Percentiles rank a stretch among this genome's conserved stretches.
phyloP scores from a whole-genome alignment of 2,888 invertebrate genomes.

The Ceratothoa steindachneri region DNA sequence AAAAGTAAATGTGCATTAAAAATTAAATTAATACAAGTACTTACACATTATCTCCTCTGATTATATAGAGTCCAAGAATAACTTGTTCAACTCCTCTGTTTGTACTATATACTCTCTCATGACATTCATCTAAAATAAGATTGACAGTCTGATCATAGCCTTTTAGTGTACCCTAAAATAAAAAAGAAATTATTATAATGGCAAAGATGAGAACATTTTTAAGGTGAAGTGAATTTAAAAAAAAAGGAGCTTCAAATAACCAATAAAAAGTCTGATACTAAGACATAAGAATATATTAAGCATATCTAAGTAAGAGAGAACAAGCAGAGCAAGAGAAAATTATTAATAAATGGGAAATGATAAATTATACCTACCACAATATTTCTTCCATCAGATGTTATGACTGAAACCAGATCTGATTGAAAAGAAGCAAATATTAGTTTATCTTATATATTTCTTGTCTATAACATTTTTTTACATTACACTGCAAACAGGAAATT shows the following conservation, averaged over 20 bases:
- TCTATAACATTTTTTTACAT: too few species aligned
- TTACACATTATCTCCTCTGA: conserved; percentile 90
- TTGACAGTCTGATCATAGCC: conserved; percentile 99
- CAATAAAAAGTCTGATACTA: too few species aligned
- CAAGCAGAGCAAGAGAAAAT: background rate
- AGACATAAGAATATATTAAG: too few species aligned
- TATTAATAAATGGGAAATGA: background rate
- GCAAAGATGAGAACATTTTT: background rate
- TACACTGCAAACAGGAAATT: too few species aligned
- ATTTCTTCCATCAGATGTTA: conserved; percentile 92
- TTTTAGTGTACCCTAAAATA: conserved; percentile 79
- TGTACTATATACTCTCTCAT: conserved; percentile 94
- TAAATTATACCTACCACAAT: conserved; percentile 65
- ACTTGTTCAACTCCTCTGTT: conserved; percentile 86
- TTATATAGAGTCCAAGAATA: conserved; percentile 92
- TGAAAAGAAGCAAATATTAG: too few species aligned
- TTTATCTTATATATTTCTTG: too few species aligned
- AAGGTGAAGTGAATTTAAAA: background rate
- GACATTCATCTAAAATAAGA: conserved; percentile 93
- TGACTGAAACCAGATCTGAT: conserved; percentile 68
- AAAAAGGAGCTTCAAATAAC: too few species aligned
- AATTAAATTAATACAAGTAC: background rate
- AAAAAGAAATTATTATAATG: background rate
- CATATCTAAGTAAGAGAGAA: too few species aligned
- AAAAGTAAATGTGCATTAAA: too few species aligned